Evolutionary conservation across 2,888 invertebrate species (phyloP), one percentile per base, ranked within the genome.

Genomic region (Lysandra coridon): DNA sequence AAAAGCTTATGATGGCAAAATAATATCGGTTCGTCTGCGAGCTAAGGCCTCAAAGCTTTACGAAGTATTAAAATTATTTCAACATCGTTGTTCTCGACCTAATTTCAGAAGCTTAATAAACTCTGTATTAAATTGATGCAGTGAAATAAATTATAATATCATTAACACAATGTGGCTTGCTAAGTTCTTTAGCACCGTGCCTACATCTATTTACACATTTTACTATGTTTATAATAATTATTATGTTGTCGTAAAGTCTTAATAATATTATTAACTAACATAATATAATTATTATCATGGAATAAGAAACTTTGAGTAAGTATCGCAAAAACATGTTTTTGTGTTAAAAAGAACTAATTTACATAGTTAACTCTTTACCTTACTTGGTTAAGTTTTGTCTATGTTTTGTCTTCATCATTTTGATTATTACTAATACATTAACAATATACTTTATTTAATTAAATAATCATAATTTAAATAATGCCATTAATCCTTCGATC

Each of bases 1-100:
- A 49, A 64, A 64, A 33, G 79, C 74, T 60, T 75, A 75, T 30
- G 44, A 75, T 75, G 30, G 62, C 44, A 49, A 62, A 74, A 53
- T 23, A 64, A 30, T 23, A 79, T 78, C 78, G 69, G 80, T 49
- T 75, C 76, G 44, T 81, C 78, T 79, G 75, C 79, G 74, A 79
- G 80, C 81, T 79, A 82, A 77, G 73, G 75, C 60, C 78, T 79
- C 80, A 78, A 79, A 76, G 80, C 77, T 80, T 80, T 74, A 78
- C 79, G 74, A 79, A 82, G 82, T 83, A 82, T 83, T 83, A 83
- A 84, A 84, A 83, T 83, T 81, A 82, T 82, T 83, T 82, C 83
- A 81, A 82, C 81, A 82, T 79, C 80, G 81, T 82, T 83, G 81
- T 83, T 82, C 79, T 80, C 81, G 82, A 83, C 83, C 83, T 81